Percentiles rank a stretch among this genome's conserved stretches.
phyloP scores from a whole-genome alignment of 2,113 vertebrate species.

The Zapus hudsonius region DNA sequence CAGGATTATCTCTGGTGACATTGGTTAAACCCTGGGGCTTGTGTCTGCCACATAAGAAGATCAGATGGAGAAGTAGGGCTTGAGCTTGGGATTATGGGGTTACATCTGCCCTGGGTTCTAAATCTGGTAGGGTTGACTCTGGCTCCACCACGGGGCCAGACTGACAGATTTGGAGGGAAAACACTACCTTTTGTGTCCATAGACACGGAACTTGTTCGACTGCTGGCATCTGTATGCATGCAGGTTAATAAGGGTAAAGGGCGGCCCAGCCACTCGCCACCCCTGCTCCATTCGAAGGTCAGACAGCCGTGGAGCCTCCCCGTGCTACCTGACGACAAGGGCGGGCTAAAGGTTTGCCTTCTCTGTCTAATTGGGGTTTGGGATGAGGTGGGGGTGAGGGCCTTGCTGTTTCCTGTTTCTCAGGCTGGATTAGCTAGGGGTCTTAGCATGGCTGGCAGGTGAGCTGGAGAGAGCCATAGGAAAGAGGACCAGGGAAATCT shows the following conservation, averaged over 20 bases:
- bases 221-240: constrained; percentile 98
- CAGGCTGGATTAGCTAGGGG: background rate
- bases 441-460: background rate
- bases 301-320: constrained; percentile 89
- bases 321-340: constrained; percentile 93
- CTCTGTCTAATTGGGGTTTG: background rate
- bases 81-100: background rate
- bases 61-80: background rate
- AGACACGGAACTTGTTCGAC: constrained; percentile 97
- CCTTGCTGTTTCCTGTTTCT: background rate
- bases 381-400: background rate
- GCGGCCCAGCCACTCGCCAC: constrained; percentile 86
- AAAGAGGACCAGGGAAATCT: background rate
- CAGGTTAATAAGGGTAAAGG: constrained; percentile 94
- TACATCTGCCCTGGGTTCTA: background rate
- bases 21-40: background rate
- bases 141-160: background rate
- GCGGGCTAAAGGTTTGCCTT: constrained; percentile 92
- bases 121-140: background rate
- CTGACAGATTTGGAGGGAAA: constrained; percentile 45
- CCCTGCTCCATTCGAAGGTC: constrained; percentile 86
- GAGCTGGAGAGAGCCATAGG: background rate
- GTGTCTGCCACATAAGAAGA: background rate
- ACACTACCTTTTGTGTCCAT: constrained; percentile 61
- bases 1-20: background rate